phyloP scores from a whole-genome alignment of 2,797 vertebrate genomes.

The Chelon auratus region DNA sequence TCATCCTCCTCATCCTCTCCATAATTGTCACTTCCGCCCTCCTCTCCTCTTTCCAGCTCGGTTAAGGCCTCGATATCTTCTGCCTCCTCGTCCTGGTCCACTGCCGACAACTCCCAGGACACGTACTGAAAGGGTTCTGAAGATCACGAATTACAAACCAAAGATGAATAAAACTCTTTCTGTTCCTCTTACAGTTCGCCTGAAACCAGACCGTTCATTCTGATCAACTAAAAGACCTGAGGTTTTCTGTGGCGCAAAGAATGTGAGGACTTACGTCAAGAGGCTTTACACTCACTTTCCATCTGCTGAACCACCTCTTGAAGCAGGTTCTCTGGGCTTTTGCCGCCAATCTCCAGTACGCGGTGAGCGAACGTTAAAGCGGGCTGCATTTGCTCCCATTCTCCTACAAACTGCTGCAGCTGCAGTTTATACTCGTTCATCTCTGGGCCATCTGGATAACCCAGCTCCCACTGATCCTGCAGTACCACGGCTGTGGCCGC shows the following conservation, averaged over 20 bases:
- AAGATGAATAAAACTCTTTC: background rate
- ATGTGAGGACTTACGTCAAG: background rate
- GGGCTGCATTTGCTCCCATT: conserved; percentile 83
- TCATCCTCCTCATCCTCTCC: conserved; percentile 52
- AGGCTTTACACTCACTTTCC: conserved; percentile 87
- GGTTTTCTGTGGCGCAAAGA: background rate
- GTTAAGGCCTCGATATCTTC: conserved; percentile 85
- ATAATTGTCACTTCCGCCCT: conserved; percentile 68
- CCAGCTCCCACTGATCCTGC: conserved; percentile 80
- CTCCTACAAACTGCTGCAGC: conserved; percentile 74
- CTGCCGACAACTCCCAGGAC: conserved; percentile 80
- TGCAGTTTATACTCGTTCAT: conserved; percentile 83
- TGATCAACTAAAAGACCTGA: background rate
- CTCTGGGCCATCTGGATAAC: conserved; percentile 86
- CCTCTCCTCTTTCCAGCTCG: conserved; percentile 73
- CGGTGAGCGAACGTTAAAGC: conserved; percentile 61
- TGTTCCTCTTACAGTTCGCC: no score
- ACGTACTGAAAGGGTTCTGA: conserved; percentile 86
- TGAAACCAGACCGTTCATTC: background rate
- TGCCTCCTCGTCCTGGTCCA: conserved; percentile 88
- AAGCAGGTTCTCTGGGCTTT: conserved; percentile 86
- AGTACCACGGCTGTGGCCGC: conserved; percentile 73
- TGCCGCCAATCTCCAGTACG: conserved; percentile 83
- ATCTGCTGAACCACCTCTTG: conserved; percentile 83
- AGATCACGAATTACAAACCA: conserved; percentile 22